Conservation (phyloP, 2,113 vertebrate species). For the Pygoscelis adeliae region DNA sequence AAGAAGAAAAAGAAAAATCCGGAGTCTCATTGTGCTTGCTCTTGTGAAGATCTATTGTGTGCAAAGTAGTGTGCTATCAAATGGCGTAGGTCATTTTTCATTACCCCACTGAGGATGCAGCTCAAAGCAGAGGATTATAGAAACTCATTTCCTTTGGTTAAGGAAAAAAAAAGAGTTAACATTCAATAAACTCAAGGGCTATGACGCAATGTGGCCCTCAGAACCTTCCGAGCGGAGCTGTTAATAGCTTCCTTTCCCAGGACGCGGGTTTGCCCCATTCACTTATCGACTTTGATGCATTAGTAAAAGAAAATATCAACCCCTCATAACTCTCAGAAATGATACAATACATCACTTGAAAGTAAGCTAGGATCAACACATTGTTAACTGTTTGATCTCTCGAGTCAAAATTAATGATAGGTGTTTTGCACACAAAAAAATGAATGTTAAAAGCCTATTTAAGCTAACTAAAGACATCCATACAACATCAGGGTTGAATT, state of each 20-base stretch:
- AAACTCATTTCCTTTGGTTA: conserved; percentile 74
- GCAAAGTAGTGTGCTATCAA: conserved; percentile 48
- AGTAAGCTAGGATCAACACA: conserved; percentile 79
- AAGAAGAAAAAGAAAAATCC: background rate
- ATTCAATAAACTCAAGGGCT: conserved; percentile 60
- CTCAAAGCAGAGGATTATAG: conserved; percentile 69
- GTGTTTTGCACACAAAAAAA: conserved; percentile 76
- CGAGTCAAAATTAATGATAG: conserved; percentile 79
- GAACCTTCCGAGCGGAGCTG: conserved; percentile 66
- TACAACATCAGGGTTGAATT: conserved; percentile 73
- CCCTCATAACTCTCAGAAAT: conserved; percentile 75
- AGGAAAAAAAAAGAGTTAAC: conserved; percentile 54
- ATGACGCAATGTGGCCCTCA: conserved; percentile 60
- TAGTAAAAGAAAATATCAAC: conserved; percentile 70
- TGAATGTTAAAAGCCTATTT: conserved; percentile 77
- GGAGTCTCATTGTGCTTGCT: background rate
- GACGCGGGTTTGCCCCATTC: conserved; percentile 53
- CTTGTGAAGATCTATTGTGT: conserved; percentile 64
- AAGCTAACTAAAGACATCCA: conserved; percentile 78
- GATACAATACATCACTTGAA: conserved; percentile 77
- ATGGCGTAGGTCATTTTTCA: conserved; percentile 64
- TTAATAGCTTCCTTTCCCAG: conserved; percentile 80
- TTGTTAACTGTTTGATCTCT: conserved; percentile 83
- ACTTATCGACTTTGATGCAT: conserved; percentile 61
- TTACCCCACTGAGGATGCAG: conserved; percentile 59